phyloP scores from a whole-genome alignment of 2,797 vertebrate genomes.

The Dryobates pubescens region DNA sequence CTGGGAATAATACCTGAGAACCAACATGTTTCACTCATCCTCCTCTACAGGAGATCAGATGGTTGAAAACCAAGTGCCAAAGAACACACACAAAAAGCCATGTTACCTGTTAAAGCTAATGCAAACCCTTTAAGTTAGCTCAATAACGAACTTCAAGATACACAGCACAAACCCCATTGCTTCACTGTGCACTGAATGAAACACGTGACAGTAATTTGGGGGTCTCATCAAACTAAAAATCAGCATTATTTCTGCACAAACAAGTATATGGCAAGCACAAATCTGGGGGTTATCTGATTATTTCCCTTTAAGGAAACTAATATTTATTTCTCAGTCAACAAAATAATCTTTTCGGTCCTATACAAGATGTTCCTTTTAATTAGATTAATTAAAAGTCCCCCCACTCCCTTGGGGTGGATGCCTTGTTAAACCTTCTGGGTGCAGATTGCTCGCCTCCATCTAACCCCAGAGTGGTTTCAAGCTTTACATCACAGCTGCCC shows the following conservation, averaged over 20 bases:
- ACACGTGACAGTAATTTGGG: background rate
- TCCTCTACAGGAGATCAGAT: background rate
- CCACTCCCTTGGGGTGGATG: conserved; percentile 42
- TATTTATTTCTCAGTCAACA: background rate
- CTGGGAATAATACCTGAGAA: background rate
- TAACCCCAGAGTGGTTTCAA: conserved; percentile 10
- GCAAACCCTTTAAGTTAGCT: background rate
- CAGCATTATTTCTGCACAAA: background rate
- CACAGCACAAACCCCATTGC: background rate
- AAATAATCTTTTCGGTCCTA: conserved; percentile 11
- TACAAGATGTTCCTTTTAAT: conserved; percentile 35
- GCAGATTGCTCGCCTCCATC: conserved; percentile 48
- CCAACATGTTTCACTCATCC: background rate
- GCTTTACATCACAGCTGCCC: conserved; percentile 60
- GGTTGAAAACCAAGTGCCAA: background rate
- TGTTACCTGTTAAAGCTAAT: background rate
- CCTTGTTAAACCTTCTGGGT: conserved; percentile 45
- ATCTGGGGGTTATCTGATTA: background rate
- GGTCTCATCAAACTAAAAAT: background rate
- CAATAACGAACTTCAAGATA: background rate
- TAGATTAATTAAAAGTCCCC: conserved; percentile 62
- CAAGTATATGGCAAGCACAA: background rate
- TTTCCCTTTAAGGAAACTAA: background rate
- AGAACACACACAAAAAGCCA: background rate
- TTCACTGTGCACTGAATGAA: background rate